Base-by-base conservation (phyloP, 2,888 invertebrate genomes). In the Eugnorisma glareosa region DNA sequence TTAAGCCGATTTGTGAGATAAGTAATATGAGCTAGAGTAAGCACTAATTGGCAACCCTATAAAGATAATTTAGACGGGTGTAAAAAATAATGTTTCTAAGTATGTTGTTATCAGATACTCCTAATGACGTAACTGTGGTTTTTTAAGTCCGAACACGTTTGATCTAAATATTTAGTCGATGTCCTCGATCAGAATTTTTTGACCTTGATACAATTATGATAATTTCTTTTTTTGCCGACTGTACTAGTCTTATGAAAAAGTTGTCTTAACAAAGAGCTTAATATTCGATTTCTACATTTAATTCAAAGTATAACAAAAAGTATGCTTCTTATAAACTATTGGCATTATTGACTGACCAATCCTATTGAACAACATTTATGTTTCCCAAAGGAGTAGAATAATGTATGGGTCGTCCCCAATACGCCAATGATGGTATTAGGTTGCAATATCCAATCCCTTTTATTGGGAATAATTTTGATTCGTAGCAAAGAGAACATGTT, bases 361-460 rank as follows among this genome's bases (percentile, higher is more conserved):
- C 18, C 59, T 70, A 35, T 15, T 11, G 11, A 35, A 48, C 59
- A 61, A 61, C 21, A 35, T 81, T 81, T 67, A 82, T 54, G 40
- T 71, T 57, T 67, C 85, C 70, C 73, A 18, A 67, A 48, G 61
- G 83, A 67, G 24, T 66, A 0, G 13, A 75, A 48, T 54, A 57
- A 70, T 74, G 43, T 57, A 81, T 13, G n/a, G 63, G 18, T 40
- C 13, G 35, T 37, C 54, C 82, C 79, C 85, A 70, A 59, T 37
- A 61, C 51, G 18, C 67, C 72, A 64, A 67, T 67, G 18, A 35
- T 43, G 21, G 70, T 85, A 75, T 84, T 43, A 43, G 28, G 74
- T 85, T 84, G 51, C 85, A 75, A 67, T 54, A 78, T 66, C 79
- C 40, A 75, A 71, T 82, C 73, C 31, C 1, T 67, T 84, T 78